Evolutionary conservation across 2,797 vertebrate genomes (phyloP).

Genomic region (Sebastes taczanowskii): DNA sequence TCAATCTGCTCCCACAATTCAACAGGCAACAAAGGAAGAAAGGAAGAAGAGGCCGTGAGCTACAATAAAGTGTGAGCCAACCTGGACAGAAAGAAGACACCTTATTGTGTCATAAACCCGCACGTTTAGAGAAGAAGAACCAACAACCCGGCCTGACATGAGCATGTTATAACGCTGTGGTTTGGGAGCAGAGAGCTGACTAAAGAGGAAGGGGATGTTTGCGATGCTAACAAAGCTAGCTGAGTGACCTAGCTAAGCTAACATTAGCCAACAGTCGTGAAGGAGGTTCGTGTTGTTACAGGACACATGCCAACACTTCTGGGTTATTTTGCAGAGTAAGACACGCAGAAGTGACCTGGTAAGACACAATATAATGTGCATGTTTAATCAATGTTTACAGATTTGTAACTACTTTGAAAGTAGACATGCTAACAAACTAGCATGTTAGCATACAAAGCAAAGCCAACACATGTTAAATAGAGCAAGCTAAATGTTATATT

Average conservation of each 20-base stretch:
- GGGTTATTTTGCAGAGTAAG: neutral
- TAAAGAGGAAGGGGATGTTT: constrained; percentile 49
- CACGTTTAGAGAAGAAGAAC: constrained; percentile 8
- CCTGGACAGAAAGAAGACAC: constrained; percentile 50
- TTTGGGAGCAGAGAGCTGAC: constrained; percentile 1
- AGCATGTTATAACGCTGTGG: neutral
- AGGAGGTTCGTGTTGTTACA: neutral
- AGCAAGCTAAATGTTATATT: neutral
- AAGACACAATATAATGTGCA: neutral
- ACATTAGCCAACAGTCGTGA: constrained; percentile 49
- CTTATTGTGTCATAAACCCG: constrained; percentile 21
- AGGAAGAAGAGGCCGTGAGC: constrained; percentile 68
- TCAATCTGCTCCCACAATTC: constrained; percentile 80
- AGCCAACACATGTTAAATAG: neutral
- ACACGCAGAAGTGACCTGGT: constrained; percentile 9
- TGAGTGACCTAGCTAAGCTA: constrained; percentile 58
- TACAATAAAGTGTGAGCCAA: constrained; percentile 67
- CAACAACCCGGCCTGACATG: neutral
- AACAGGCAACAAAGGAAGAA: constrained; percentile 87
- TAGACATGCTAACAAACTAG: constrained; percentile 40
- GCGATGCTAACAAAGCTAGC: constrained; percentile 65
- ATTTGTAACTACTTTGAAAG: neutral
- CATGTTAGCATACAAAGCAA: constrained; percentile 32
- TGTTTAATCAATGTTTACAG: neutral
- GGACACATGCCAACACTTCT: neutral